Evolutionary conservation across 2,797 vertebrate genomes (phyloP).

Genomic region (Microctenopoma steveboyesi): DNA sequence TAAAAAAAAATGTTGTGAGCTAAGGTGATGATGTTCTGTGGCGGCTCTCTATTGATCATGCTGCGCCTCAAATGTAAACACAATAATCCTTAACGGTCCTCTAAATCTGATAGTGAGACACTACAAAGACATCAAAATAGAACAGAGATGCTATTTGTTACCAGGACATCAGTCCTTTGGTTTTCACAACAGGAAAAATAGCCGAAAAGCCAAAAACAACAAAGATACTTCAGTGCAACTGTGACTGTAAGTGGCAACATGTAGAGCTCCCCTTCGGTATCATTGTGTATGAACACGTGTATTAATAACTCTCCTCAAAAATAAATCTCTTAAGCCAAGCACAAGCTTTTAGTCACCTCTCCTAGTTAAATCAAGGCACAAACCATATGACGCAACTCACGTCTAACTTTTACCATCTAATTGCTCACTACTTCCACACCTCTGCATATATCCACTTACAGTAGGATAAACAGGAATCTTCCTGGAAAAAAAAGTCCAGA

Average conservation of each 20-base stretch:
- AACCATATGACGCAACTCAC: neutral
- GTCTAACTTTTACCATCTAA: neutral
- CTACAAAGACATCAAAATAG: constrained; percentile 13
- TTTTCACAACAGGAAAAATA: constrained; percentile 38
- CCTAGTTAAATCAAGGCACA: constrained; percentile 9
- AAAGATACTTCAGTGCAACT: constrained; percentile 50
- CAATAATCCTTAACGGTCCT: neutral
- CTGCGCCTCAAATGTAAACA: neutral
- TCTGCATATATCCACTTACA: neutral
- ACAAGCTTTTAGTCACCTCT: neutral
- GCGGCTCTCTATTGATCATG: neutral
- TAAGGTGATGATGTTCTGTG: neutral
- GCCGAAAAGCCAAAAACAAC: constrained; percentile 39
- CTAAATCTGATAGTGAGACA: constrained; percentile 2
- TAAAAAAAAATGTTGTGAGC: too few relatives aligned
- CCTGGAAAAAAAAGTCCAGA: neutral
- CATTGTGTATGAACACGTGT: constrained; percentile 30
- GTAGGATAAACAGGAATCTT: constrained; percentile 23
- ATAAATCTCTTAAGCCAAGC: constrained; percentile 21
- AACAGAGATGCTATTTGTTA: constrained; percentile 4
- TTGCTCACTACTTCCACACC: neutral
- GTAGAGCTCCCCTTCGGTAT: constrained; percentile 31
- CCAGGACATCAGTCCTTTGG: constrained; percentile 5
- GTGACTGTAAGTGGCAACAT: constrained; percentile 27
- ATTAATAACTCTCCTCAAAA: constrained; percentile 14